Evolutionary conservation across 2,888 invertebrate genomes (phyloP).

Genomic region (Tenodera sinensis): DNA sequence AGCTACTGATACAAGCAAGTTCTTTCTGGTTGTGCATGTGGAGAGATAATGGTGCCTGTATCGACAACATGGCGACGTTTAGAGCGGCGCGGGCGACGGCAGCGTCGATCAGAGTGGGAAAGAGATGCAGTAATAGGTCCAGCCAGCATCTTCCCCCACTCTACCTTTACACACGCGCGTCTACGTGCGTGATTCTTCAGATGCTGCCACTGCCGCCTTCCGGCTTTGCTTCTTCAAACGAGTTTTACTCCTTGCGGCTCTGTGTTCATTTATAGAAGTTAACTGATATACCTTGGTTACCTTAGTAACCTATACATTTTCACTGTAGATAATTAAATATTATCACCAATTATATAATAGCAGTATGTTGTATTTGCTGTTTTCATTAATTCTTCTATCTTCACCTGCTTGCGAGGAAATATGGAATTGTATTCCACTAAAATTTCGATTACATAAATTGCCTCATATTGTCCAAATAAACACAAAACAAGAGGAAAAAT

Average conservation of each 20-base stretch:
- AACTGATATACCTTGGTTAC: too few relatives aligned
- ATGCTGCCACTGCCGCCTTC: not conserved
- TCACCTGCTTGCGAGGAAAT: too few relatives aligned
- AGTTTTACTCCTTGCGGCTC: not conserved
- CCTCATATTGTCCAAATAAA: too few relatives aligned
- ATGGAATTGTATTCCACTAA: too few relatives aligned
- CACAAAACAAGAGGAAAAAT: too few relatives aligned
- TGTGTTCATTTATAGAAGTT: not conserved
- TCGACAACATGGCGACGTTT: constrained; percentile 24
- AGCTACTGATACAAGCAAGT: not conserved
- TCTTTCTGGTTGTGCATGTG: not conserved
- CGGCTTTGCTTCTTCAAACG: not conserved
- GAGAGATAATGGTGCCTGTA: not conserved
- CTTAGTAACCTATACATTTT: too few relatives aligned
- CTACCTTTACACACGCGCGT: not conserved
- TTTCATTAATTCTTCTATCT: too few relatives aligned
- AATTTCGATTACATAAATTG: too few relatives aligned
- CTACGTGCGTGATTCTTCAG: not conserved
- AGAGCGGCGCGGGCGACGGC: not conserved
- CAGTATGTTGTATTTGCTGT: too few relatives aligned
- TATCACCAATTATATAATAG: too few relatives aligned
- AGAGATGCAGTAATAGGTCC: constrained; percentile 14
- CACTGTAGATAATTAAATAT: too few relatives aligned
- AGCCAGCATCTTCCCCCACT: constrained; percentile 5
- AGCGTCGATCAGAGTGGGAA: constrained; percentile 19